Conservation (phyloP, 1,140 invertebrate species). For the Drosophila arawakana region DNA sequence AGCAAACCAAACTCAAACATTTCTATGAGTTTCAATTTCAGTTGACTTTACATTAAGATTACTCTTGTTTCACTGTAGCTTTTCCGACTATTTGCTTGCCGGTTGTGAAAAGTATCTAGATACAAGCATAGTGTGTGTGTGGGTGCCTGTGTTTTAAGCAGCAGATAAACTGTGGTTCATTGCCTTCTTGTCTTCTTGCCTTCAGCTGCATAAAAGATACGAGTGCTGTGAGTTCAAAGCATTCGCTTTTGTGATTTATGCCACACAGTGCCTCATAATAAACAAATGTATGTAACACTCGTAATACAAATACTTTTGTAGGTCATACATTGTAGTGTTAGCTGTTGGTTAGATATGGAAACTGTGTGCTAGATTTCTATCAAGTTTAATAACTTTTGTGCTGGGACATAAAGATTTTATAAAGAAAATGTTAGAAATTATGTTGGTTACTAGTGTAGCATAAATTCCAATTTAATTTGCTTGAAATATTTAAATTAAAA, state of each 20-base stretch:
- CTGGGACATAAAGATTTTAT: too few species aligned
- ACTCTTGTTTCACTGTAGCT: constrained; percentile 45
- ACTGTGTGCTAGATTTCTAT: neutral
- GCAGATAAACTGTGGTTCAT: constrained; percentile 68
- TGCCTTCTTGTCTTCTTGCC: constrained; percentile 41
- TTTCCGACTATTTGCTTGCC: constrained; percentile 47
- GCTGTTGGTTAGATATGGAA: neutral
- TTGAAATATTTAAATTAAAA: neutral
- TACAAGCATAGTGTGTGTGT: constrained; percentile 11
- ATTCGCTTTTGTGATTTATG: constrained; percentile 34
- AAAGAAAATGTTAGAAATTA: too few species aligned
- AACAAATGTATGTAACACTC: constrained; percentile 1
- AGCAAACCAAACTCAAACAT: neutral
- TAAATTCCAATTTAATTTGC: neutral
- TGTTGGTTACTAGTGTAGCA: too few species aligned
- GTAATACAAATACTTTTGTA: neutral
- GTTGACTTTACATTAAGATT: constrained; percentile 57
- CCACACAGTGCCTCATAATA: neutral
- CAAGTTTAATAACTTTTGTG: neutral
- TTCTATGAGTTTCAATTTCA: constrained; percentile 63
- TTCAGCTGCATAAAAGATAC: constrained; percentile 3
- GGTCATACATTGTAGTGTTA: constrained; percentile 9
- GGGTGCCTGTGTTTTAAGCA: constrained; percentile 28
- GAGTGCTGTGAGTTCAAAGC: constrained; percentile 35
- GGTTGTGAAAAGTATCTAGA: constrained; percentile 22